A percentile compares a stretch with the other conserved stretches of the same genome.
Evolutionary conservation across 2,797 vertebrate species (phyloP).

Genomic region (Sphaeramia orbicularis): DNA sequence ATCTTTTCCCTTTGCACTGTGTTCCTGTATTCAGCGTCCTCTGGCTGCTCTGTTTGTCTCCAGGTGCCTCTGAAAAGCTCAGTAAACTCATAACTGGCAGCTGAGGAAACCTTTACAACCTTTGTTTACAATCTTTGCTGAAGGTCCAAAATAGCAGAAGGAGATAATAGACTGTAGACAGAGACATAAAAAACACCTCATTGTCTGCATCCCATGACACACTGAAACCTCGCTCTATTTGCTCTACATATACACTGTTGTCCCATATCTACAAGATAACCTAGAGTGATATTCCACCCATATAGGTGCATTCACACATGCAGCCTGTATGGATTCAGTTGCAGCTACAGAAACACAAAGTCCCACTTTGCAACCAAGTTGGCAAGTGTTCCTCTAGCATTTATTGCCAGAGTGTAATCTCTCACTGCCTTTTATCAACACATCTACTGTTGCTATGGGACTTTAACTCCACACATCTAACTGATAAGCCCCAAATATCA

Average conservation of each 20-base stretch:
- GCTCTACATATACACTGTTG: conserved; percentile 4
- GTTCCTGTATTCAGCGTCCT: conserved; percentile 20
- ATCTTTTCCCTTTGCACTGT: conserved; percentile 8
- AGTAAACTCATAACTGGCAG: conserved; percentile 22
- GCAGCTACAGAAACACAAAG: too few species aligned
- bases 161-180: conserved; percentile 18
- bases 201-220: conserved; percentile 20
- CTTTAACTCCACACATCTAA: too few species aligned
- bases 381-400: conserved; percentile 15
- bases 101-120: too few species aligned
- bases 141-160: conserved; percentile 23
- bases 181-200: conserved; percentile 8
- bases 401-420: conserved; percentile 15
- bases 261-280: conserved; percentile 22
- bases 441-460: too few species aligned
- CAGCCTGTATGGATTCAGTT: conserved; percentile 3
- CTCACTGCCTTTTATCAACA: neutral
- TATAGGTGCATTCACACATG: conserved; percentile 12
- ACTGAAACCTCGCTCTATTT: conserved; percentile 12
- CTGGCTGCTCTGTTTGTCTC: conserved; percentile 34
- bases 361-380: too few species aligned
- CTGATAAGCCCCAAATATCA: neutral
- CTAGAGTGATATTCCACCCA: conserved; percentile 18
- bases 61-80: conserved; percentile 38
- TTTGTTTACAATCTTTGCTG: conserved; percentile 34